These are phyloP conservation scores for Chionomys nivalis DNA, from an alignment of 2,113 vertebrate species.

Conservation along the genomic window DNA sequence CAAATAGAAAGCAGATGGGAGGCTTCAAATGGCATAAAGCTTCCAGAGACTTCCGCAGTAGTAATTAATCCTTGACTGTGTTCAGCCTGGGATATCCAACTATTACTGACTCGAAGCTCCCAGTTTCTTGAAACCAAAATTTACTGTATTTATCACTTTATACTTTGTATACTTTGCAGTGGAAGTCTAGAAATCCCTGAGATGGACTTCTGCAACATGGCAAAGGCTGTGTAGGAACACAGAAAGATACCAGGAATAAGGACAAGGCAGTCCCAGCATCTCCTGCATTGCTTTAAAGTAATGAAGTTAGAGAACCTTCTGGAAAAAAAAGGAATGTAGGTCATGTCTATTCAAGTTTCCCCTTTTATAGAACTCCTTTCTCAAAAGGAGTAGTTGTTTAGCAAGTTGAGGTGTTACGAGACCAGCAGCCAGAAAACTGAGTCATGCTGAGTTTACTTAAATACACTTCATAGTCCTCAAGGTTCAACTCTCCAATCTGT, in stretches of 20 bases:
- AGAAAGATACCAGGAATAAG: conserved; percentile 31
- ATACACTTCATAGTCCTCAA: background rate
- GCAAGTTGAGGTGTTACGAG: background rate
- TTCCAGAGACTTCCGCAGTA: background rate
- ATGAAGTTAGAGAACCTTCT: background rate
- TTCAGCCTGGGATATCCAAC: background rate
- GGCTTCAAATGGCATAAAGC: background rate
- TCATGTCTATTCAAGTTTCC: conserved; percentile 37
- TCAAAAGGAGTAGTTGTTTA: background rate
- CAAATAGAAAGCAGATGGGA: background rate
- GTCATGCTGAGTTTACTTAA: background rate
- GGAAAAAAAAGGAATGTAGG: conserved; percentile 20
- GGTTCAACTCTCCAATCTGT: background rate
- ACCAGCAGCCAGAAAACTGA: background rate
- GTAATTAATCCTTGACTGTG: background rate
- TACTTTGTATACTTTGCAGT: background rate
- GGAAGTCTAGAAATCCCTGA: background rate
- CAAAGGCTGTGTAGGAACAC: background rate
- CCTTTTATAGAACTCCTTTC: background rate
- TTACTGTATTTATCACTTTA: background rate
- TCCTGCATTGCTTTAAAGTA: background rate
- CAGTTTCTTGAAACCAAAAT: conserved; percentile 5
- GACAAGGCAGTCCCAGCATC: background rate
- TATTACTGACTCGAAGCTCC: background rate
- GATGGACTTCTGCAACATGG: background rate